Conservation (phyloP, 2,113 vertebrate genomes). For the Lophius piscatorius region DNA sequence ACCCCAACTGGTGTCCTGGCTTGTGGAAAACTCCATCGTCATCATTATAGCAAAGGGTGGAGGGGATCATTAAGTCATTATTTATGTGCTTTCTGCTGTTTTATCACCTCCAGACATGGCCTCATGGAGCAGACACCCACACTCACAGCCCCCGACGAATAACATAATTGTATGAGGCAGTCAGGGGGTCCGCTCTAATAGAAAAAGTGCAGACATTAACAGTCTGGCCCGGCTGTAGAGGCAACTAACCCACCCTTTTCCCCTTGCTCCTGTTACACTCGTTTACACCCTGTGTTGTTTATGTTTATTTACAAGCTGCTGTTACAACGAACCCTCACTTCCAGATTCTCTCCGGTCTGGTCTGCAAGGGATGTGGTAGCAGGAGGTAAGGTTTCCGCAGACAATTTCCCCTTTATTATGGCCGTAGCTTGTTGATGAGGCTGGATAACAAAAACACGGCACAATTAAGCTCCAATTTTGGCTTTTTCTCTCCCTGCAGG, state of each 20-base stretch:
- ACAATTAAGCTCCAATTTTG: slow-evolving; percentile 9
- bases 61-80: slow-evolving; percentile 79
- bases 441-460: not conserved
- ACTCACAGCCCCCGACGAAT: slow-evolving; percentile 59
- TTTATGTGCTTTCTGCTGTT: slow-evolving; percentile 77
- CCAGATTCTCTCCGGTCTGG: slow-evolving; percentile 27
- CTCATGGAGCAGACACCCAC: slow-evolving; percentile 65
- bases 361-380: slow-evolving; percentile 22
- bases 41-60: slow-evolving; percentile 71
- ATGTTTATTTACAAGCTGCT: slow-evolving; percentile 59
- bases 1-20: slow-evolving; percentile 18
- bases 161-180: slow-evolving; percentile 67
- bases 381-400: slow-evolving; percentile 46
- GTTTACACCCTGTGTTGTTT: slow-evolving; percentile 64
- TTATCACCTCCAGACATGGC: slow-evolving; percentile 73
- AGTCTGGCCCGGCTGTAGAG: slow-evolving; percentile 55
- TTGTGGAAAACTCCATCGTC: slow-evolving; percentile 67
- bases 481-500: slow-evolving; percentile 14
- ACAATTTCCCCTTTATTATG: slow-evolving; percentile 60
- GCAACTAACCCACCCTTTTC: slow-evolving; percentile 9
- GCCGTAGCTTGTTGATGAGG: slow-evolving; percentile 39
- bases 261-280: slow-evolving; percentile 19
- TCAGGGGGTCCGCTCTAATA: slow-evolving; percentile 52
- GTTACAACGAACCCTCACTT: slow-evolving; percentile 25
- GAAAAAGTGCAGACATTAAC: slow-evolving; percentile 67